Conservation (phyloP, 2,797 vertebrate genomes). For the Balearica regulorum region DNA sequence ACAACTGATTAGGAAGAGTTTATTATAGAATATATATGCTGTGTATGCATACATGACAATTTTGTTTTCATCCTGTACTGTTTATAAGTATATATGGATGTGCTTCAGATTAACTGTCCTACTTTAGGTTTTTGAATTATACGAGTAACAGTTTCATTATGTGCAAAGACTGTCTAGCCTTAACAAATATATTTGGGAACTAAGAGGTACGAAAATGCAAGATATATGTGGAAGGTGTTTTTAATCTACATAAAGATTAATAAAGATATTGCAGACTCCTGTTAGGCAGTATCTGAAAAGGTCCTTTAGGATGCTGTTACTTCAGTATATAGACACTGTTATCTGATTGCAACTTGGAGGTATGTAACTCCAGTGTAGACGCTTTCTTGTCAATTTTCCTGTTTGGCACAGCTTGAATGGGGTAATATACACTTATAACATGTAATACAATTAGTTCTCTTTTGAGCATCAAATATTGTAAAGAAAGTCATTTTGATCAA, state of each 20-base stretch:
- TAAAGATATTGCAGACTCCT: slow-evolving; percentile 4
- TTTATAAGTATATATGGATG: slow-evolving; percentile 24
- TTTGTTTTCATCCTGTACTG: slow-evolving; percentile 56
- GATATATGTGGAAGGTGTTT: background rate
- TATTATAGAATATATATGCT: slow-evolving; percentile 63
- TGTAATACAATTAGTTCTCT: slow-evolving; percentile 69
- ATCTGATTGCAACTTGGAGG: slow-evolving; percentile 28
- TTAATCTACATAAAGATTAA: slow-evolving; percentile 31
- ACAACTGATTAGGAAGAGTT: slow-evolving; percentile 77
- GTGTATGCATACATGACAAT: slow-evolving; percentile 60
- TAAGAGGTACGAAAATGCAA: background rate
- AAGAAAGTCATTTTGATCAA: slow-evolving; percentile 74
- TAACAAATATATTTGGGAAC: slow-evolving; percentile 13
- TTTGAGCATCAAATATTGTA: slow-evolving; percentile 69
- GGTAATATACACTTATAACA: slow-evolving; percentile 67
- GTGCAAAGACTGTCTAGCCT: background rate
- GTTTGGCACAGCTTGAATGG: slow-evolving; percentile 67
- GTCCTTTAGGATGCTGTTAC: background rate
- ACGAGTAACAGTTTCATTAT: slow-evolving; percentile 27
- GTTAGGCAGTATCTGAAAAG: background rate
- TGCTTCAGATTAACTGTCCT: slow-evolving; percentile 25
- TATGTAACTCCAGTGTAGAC: slow-evolving; percentile 34
- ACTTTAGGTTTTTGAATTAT: slow-evolving; percentile 39
- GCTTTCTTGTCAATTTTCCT: slow-evolving; percentile 66
- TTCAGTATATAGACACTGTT: background rate